Conservation (phyloP, 1,140 invertebrate species). For the Bombus waltoni region DNA sequence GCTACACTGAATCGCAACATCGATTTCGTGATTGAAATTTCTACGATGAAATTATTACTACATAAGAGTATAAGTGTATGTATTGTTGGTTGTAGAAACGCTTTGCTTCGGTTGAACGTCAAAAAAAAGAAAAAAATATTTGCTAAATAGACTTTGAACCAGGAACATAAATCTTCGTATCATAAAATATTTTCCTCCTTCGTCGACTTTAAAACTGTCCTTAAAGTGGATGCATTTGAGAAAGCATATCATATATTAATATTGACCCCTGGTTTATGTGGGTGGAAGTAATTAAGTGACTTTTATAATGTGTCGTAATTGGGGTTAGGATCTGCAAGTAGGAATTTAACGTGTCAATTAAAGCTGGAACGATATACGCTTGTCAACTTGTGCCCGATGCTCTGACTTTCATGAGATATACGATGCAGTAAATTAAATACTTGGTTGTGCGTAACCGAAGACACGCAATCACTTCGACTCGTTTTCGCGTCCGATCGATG, state of each 20-base stretch:
- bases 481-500: constrained; percentile 25
- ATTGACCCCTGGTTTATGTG: not conserved
- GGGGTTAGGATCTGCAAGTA: constrained; percentile 44
- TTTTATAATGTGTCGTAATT: constrained; percentile 65
- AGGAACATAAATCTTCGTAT: too few species aligned
- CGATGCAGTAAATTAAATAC: constrained; percentile 74
- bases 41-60: too few species aligned
- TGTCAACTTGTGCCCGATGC: constrained; percentile 70
- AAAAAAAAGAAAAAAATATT: too few species aligned
- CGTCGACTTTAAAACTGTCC: not conserved
- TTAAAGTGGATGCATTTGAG: not conserved
- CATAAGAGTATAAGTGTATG: too few species aligned
- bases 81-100: too few species aligned
- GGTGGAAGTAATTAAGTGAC: constrained; percentile 66
- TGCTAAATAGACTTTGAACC: too few species aligned
- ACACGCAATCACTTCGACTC: constrained; percentile 54
- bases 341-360: constrained; percentile 80
- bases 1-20: too few species aligned
- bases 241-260: constrained; percentile 3
- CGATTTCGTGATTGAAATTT: too few species aligned
- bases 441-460: constrained; percentile 71
- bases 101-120: too few species aligned
- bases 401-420: constrained; percentile 74
- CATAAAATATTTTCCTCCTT: not conserved
- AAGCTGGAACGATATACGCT: constrained; percentile 76